Percentiles rank a stretch among this genome's conserved stretches.
Evolutionary conservation across 2,888 invertebrate species (phyloP).

Genomic region (Frankliniella intonsa): DNA sequence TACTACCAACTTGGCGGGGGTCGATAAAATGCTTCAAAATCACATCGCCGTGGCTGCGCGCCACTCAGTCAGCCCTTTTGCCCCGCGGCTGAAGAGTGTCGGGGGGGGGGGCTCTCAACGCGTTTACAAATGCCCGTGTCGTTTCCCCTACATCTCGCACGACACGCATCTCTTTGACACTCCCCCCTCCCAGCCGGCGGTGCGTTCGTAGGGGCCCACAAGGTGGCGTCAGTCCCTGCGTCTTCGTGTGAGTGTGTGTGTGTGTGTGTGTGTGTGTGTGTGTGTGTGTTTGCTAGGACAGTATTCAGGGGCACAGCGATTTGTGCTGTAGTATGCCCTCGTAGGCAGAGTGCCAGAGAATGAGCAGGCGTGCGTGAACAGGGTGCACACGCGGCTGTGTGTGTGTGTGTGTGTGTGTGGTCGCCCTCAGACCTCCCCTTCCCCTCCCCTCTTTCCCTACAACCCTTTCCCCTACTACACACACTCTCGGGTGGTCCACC

Average conservation of each 20-base stretch:
- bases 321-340: not conserved
- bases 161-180: not conserved
- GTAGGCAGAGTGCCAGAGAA: conserved; percentile 8
- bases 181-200: not conserved
- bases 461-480: not conserved
- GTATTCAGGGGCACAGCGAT: conserved; percentile 15
- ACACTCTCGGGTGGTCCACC: not conserved
- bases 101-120: not conserved
- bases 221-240: not conserved
- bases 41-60: no score
- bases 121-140: not conserved
- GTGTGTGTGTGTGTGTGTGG: not conserved
- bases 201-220: not conserved
- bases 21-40: no score
- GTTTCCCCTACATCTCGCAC: not conserved
- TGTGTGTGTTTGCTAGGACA: not conserved
- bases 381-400: not conserved
- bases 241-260: not conserved
- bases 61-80: no score
- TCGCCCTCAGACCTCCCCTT: not conserved
- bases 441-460: not conserved
- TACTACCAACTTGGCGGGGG: no score
- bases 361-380: not conserved
- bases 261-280: not conserved
- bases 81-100: no score